These are phyloP conservation scores for Eristalis pertinax DNA, from an alignment of 2,888 invertebrate species.

Conservation along the genomic window DNA sequence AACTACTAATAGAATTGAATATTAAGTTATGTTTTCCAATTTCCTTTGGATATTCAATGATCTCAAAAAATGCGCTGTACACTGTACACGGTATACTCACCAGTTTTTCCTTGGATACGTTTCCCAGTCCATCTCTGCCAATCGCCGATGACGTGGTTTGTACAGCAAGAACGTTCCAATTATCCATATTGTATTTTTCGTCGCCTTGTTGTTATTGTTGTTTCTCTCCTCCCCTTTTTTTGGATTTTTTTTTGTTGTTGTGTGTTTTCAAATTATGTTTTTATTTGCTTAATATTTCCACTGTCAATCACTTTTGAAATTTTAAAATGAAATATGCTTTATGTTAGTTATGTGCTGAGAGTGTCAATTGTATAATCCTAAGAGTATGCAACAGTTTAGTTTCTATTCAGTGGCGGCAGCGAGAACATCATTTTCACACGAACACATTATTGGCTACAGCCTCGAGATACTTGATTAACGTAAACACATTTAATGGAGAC, in stretches of 20 bases:
- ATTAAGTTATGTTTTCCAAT: constrained; percentile 26
- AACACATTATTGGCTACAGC: constrained; percentile 7
- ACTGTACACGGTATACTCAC: constrained; percentile 77
- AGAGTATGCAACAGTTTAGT: constrained; percentile 22
- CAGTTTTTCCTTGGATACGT: constrained; percentile 78
- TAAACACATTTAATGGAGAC: neutral
- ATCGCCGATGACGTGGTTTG: constrained; percentile 86
- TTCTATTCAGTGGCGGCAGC: neutral
- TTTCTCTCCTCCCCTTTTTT: neutral
- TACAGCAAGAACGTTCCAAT: constrained; percentile 87
- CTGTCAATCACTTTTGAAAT: constrained; percentile 30
- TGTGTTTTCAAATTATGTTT: constrained; percentile 3
- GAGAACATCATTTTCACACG: neutral
- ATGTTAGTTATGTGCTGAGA: neutral
- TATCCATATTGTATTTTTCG: constrained; percentile 83
- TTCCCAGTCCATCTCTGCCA: constrained; percentile 84
- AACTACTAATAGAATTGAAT: constrained; percentile 41
- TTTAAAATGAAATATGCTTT: constrained; percentile 7
- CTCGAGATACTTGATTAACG: constrained; percentile 8
- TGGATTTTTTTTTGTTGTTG: neutral
- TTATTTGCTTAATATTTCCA: constrained; percentile 2
- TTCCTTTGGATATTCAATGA: constrained; percentile 24
- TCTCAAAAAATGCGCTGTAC: constrained; percentile 8
- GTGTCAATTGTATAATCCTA: constrained; percentile 25
- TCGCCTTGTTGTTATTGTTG: neutral